Evolutionary conservation across 2,797 vertebrate genomes (phyloP), one percentile per base, ranked within the genome.

Genomic region (Sorex maritimensis): DNA sequence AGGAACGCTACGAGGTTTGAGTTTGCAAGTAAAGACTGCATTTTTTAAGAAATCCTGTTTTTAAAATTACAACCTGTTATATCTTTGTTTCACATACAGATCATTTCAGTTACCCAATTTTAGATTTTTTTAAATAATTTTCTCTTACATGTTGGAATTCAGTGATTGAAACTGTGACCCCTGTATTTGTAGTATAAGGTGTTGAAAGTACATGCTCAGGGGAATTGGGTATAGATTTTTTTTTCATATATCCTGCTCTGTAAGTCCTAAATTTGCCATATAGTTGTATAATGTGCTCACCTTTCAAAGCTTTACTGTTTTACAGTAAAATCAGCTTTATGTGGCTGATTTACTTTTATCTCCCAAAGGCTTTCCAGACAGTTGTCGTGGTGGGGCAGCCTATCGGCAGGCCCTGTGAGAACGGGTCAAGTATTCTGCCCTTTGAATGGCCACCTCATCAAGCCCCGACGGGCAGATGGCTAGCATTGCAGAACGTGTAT

Each of bases 361-460:
- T 90, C 92, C 68, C 26, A 94, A 77, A 94, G 72, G 30, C 87
- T 95, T 94, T 90, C 30, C 68, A 81, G 80, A 87, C 72, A 85
- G 85, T 93, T 95, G 26, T 34, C 38, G 1, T 90, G 86, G 93
- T 24, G 83, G 0, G 92, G 14, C 46, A 88, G 79, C 5, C 91
- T 89, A 77, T 86, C 75, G 44, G 28, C 81, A 88, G 72, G 15
- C 84, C 79, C 38, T 94, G 94, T 86, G 81, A 67, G 28, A 69
- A 77, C 95, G 67, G 73, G 58, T 92, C 19, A 23, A 49, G 49
- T 49, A 86, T 23, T 93, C n/a, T 74, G 81, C 74, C 49, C n/a
- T 83, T 86, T 86, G 86, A 85, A 55, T 95, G 74, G 58, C 63
- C 68, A 84, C 41, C 88, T 92, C 21, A 84, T 87, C 78, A 89